Percentiles rank a stretch among this genome's conserved stretches.
Evolutionary conservation across 1,140 invertebrate genomes (phyloP).

Genomic region (Drosophila micromelanica): DNA sequence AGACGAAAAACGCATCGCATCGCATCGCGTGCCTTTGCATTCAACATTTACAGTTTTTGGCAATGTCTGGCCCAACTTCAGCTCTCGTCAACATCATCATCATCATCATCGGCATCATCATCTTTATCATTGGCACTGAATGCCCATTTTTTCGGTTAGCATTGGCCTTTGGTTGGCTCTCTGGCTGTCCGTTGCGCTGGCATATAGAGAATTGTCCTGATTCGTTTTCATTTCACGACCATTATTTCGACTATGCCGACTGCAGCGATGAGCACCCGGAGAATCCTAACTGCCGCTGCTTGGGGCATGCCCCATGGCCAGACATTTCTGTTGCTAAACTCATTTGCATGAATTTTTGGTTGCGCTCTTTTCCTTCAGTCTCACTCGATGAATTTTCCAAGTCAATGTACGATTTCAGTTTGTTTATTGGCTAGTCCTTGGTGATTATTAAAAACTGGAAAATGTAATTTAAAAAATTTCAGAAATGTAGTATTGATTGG

Average conservation of each 20-base stretch:
- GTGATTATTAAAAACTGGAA: constrained; percentile 11
- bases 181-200: background rate
- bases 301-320: constrained; percentile 6
- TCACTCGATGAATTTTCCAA: constrained; percentile 48
- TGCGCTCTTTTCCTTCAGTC: constrained; percentile 24
- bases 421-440: constrained; percentile 18
- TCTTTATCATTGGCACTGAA: constrained; percentile 45
- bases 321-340: constrained; percentile 62
- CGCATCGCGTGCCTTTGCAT: constrained; percentile 31
- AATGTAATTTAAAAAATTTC: no score
- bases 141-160: constrained; percentile 23
- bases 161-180: background rate
- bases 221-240: constrained; percentile 66
- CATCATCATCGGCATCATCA: constrained; percentile 16
- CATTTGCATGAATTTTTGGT: constrained; percentile 76
- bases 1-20: constrained; percentile 17
- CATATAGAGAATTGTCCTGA: constrained; percentile 53
- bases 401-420: constrained; percentile 8
- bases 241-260: constrained; percentile 53
- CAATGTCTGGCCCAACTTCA: constrained; percentile 23
- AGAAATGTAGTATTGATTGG: no score
- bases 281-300: constrained; percentile 12
- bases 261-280: constrained; percentile 12
- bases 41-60: constrained; percentile 52
- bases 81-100: constrained; percentile 1